These are phyloP conservation scores for Patella caerulea DNA, from an alignment of 2,888 invertebrate genomes.

Conservation along the genomic window DNA sequence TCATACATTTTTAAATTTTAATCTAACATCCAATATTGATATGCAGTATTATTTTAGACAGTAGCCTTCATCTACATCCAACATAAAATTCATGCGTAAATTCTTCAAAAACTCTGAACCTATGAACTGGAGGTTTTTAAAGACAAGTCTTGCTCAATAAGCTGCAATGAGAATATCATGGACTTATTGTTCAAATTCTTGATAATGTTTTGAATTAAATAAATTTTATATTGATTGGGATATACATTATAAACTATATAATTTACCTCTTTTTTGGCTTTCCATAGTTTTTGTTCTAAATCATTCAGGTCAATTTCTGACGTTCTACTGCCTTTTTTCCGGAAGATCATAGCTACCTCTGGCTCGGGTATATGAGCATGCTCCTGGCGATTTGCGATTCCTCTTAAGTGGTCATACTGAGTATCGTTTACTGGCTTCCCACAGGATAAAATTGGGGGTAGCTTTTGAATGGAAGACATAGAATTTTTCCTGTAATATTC, in stretches of 20 bases:
- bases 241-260: background rate
- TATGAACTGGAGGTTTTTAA: no score
- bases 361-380: conserved; percentile 90
- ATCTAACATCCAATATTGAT: no score
- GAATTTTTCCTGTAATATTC: conserved; percentile 20
- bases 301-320: conserved; percentile 68
- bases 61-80: no score
- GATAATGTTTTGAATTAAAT: no score
- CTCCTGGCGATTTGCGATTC: conserved; percentile 85
- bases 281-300: conserved; percentile 63
- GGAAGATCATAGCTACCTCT: conserved; percentile 70
- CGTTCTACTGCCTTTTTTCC: conserved; percentile 59
- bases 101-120: no score
- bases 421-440: conserved; percentile 86
- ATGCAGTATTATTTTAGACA: no score
- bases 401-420: conserved; percentile 89
- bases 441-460: conserved; percentile 75
- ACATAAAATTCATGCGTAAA: no score
- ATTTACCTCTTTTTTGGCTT: conserved; percentile 64
- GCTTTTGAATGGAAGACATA: conserved; percentile 20
- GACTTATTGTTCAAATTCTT: no score
- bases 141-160: no score
- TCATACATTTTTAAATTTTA: no score
- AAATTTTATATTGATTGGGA: background rate
- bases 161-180: no score